phyloP scores from a whole-genome alignment of 2,113 vertebrate species.

The Perca schrenkii region DNA sequence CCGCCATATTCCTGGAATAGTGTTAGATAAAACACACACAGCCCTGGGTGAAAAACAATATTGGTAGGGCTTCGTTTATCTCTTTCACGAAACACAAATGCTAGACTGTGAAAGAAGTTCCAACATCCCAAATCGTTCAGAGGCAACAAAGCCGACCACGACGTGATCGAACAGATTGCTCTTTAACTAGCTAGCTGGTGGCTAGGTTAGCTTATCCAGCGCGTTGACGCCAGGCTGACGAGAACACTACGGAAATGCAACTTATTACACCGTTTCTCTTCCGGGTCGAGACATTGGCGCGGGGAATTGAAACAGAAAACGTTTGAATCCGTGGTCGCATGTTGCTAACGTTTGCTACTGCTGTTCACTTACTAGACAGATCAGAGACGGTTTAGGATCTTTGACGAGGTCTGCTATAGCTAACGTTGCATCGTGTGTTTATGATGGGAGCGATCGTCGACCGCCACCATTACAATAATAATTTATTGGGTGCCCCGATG shows the following conservation, averaged over 20 bases:
- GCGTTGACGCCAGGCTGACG: background rate
- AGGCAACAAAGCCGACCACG: background rate
- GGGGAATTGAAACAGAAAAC: background rate
- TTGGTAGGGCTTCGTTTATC: background rate
- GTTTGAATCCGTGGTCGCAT: background rate
- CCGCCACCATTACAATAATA: too few species aligned
- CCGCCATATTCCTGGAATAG: constrained; percentile 77
- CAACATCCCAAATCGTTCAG: background rate
- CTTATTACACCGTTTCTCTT: background rate
- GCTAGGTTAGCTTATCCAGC: constrained; percentile 28
- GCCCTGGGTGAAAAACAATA: background rate
- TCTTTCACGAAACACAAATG: constrained; percentile 4
- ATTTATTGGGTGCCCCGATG: too few species aligned
- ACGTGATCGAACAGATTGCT: background rate
- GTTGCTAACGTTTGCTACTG: too few species aligned
- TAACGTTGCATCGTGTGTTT: too few species aligned
- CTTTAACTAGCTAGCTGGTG: constrained; percentile 9
- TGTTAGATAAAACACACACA: constrained; percentile 17
- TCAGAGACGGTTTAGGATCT: too few species aligned
- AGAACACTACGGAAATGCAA: constrained; percentile 39
- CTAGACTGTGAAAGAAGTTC: background rate
- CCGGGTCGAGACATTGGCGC: constrained; percentile 26
- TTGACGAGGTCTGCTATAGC: too few species aligned
- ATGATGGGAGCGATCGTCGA: too few species aligned
- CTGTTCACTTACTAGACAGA: too few species aligned